A percentile compares a stretch with the other conserved stretches of the same genome.
Conservation (phyloP, 2,888 invertebrate species). For the Mystacides longicornis region DNA sequence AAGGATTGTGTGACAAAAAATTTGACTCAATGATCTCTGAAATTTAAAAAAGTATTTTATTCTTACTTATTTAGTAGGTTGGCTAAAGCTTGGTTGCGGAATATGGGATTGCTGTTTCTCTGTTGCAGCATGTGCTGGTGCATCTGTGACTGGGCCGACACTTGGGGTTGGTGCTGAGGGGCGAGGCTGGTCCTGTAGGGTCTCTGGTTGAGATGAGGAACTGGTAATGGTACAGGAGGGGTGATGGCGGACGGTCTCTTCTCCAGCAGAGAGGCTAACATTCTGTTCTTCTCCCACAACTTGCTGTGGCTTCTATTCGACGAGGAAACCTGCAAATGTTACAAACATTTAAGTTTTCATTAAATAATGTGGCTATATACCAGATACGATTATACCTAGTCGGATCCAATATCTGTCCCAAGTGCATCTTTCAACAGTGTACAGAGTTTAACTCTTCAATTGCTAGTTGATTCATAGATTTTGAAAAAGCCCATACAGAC, state of each 20-base stretch:
- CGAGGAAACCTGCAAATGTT: slow-evolving; percentile 48
- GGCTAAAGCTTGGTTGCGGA: slow-evolving; percentile 25
- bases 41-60: no score
- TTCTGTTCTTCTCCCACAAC: slow-evolving; percentile 75
- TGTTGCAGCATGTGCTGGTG: slow-evolving; percentile 24
- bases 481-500: no score
- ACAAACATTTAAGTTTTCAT: no score
- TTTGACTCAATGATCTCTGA: no score
- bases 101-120: slow-evolving; percentile 18
- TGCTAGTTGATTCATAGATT: no score
- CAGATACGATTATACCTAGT: no score
- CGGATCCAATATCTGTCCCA: no score
- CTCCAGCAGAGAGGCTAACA: slow-evolving; percentile 75
- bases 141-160: slow-evolving; percentile 4
- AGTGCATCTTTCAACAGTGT: no score
- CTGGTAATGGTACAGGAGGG: slow-evolving; percentile 60
- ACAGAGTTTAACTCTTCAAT: no score
- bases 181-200: slow-evolving; percentile 36
- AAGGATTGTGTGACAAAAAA: no score
- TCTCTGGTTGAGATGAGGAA: slow-evolving; percentile 63
- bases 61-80: slow-evolving; percentile 24
- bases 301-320: slow-evolving; percentile 48
- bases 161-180: slow-evolving; percentile 29
- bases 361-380: no score
- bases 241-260: slow-evolving; percentile 63